Conservation (phyloP, 2,888 invertebrate genomes). For the Minunthozetes semirufus region DNA sequence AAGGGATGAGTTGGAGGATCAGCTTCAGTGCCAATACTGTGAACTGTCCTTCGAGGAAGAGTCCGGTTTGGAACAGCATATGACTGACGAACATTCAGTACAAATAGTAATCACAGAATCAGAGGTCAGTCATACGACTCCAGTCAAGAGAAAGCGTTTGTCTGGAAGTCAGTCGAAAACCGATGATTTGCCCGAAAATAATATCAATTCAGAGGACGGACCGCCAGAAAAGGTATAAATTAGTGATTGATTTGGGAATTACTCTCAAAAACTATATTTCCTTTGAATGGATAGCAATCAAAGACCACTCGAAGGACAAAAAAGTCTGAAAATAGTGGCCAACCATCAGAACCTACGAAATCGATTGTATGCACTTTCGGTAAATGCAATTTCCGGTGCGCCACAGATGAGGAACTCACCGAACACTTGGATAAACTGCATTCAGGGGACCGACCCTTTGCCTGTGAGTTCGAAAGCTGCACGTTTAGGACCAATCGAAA, state of each 20-base stretch:
- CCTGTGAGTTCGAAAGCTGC: slow-evolving; percentile 53
- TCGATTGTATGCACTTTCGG: not conserved
- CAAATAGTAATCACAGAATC: no score
- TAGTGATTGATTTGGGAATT: not conserved
- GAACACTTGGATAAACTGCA: slow-evolving; percentile 49
- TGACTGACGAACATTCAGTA: no score
- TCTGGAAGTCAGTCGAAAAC: not conserved
- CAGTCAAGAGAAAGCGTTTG: not conserved
- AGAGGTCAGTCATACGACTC: no score
- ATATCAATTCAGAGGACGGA: not conserved
- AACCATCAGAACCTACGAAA: not conserved
- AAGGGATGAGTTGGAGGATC: not conserved
- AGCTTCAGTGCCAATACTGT: no score
- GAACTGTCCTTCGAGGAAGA: no score
- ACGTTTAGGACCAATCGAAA: slow-evolving; percentile 42
- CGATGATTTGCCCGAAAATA: not conserved
- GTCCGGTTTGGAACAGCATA: no score
- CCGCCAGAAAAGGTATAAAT: not conserved
- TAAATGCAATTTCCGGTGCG: slow-evolving; percentile 18
- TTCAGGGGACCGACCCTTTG: slow-evolving; percentile 62
- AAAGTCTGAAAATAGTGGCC: not conserved
- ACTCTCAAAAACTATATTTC: not conserved
- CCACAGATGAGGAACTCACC: not conserved
- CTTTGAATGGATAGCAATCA: not conserved
- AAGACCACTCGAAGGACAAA: not conserved